Evolutionary conservation across 2,113 vertebrate species (phyloP).

Genomic region (Aldabrachelys gigantea): DNA sequence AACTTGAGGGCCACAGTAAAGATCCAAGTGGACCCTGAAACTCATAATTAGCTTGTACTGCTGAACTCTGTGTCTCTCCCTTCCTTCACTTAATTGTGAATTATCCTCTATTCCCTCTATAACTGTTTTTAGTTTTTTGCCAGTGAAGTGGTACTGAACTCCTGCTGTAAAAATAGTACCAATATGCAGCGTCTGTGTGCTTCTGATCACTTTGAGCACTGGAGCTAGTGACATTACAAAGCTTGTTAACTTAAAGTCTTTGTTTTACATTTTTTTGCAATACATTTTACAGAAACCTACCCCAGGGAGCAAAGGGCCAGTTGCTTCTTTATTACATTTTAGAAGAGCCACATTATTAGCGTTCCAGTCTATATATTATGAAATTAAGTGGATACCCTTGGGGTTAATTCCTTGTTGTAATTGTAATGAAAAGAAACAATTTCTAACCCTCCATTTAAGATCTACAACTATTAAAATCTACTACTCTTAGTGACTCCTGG

Average conservation of each 20-base stretch:
- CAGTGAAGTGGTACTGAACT: slow-evolving; percentile 41
- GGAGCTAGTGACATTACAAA: slow-evolving; percentile 57
- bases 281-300: slow-evolving; percentile 80
- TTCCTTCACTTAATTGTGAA: slow-evolving; percentile 63
- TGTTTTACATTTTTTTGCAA: slow-evolving; percentile 68
- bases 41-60: slow-evolving; percentile 49
- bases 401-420: slow-evolving; percentile 87
- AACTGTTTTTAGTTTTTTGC: slow-evolving; percentile 25
- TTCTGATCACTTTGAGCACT: not conserved
- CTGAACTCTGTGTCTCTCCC: slow-evolving; percentile 22
- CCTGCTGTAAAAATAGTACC: not conserved
- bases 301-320: slow-evolving; percentile 80
- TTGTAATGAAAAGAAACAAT: slow-evolving; percentile 88
- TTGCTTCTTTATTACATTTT: slow-evolving; percentile 85
- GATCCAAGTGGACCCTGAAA: slow-evolving; percentile 41
- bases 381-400: slow-evolving; percentile 87
- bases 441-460: slow-evolving; percentile 84
- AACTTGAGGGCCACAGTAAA: not conserved
- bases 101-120: slow-evolving; percentile 29
- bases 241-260: slow-evolving; percentile 78
- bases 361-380: slow-evolving; percentile 88
- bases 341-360: slow-evolving; percentile 80
- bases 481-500: slow-evolving; percentile 81
- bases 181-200: not conserved
- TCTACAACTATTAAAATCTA: slow-evolving; percentile 86